Conservation (phyloP, 2,113 vertebrate genomes). For the Vimba vimba region DNA sequence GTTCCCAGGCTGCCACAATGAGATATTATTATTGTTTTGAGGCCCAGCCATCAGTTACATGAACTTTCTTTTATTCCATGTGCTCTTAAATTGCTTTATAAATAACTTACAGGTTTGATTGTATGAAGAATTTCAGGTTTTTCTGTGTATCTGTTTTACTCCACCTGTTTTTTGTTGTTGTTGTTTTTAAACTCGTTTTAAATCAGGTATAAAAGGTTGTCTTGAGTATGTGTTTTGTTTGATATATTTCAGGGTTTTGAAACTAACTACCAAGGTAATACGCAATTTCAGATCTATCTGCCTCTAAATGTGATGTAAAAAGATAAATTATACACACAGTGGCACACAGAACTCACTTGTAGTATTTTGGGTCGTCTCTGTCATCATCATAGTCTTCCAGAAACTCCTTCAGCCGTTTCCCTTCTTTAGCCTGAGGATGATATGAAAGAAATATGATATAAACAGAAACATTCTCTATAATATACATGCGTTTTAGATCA, state of each 20-base stretch:
- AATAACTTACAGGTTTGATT: no score
- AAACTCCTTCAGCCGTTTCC: slow-evolving; percentile 96
- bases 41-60: neutral
- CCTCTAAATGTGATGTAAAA: neutral
- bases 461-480: neutral
- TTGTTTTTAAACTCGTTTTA: no score
- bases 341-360: slow-evolving; percentile 78
- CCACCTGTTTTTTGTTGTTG: no score
- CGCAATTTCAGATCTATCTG: neutral
- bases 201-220: no score
- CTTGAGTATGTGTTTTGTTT: no score
- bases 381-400: slow-evolving; percentile 99
- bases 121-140: no score
- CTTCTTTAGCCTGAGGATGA: slow-evolving; percentile 89
- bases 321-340: neutral
- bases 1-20: no score
- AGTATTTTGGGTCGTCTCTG: slow-evolving; percentile 97
- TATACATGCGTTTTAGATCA: neutral
- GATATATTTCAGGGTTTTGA: no score
- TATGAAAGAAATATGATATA: neutral
- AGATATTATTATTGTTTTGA: neutral
- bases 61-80: no score
- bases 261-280: neutral
- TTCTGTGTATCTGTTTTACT: no score
- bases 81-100: no score